Evolutionary conservation across 2,113 vertebrate species (phyloP), one percentile per base, ranked within the genome.

Genomic region (Aegotheles bennettii): DNA sequence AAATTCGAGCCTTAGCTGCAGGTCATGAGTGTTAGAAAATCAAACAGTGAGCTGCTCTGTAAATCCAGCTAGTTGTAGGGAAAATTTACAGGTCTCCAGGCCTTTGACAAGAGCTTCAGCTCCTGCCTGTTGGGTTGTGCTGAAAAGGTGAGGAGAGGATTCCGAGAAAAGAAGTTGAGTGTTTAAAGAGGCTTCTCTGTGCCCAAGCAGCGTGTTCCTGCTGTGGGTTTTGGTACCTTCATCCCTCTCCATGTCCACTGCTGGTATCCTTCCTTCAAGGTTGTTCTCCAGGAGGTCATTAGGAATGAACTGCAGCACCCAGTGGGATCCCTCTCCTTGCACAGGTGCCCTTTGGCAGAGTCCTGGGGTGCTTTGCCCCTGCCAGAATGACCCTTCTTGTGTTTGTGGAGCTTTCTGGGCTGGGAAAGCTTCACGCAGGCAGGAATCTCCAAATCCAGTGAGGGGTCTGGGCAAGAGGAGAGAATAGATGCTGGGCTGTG

Each of bases 231-330:
- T 35, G 20, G 4, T 24, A 5, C 43, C 87, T 67, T 29, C 33
- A 2, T 18, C 53, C 23, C 10, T 48, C 25, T 56, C 42, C 43
- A 21, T 36, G 16, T 13, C 60, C 42, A 1, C 36, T 74, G 74
- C 68, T 76, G 29, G 13, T 13, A 21, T 56, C 64, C 53, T 45
- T 35, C 68, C 48, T 61, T 16, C n/a, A 10, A 4, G 38, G 21
- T 5, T 18, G 51, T 36, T 54, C 31, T 40, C 64, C 38, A 23
- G 63, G 24, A 48, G 43, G 51, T 57, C 5, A 4, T 35, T 31
- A 28, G 69, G 6, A 16, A 15, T 3, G 10, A 45, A 2, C 15
- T 14, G 21, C n/a, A 7, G 57, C 13, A 1, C 6, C 0, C 0
- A 4, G 13, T 19, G 79, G 73, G 54, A 42, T 56, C 68, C 35